Evolutionary conservation across 1,140 invertebrate genomes (phyloP), one percentile per base, ranked within the genome.

Genomic region (Drosophila azteca): DNA sequence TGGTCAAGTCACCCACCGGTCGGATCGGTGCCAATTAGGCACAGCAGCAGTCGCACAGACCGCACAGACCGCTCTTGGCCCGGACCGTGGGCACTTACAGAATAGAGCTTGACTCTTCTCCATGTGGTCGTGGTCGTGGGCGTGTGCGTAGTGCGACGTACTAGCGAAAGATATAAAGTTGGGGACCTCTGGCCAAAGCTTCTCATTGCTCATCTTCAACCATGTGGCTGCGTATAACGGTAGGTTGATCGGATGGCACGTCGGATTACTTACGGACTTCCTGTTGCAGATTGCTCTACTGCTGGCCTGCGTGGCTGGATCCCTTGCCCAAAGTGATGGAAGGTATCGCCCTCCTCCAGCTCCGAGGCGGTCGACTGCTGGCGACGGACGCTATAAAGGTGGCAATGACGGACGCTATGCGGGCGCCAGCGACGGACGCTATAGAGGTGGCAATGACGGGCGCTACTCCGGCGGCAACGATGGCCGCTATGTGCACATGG

Each of bases 401-500:
- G 26, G 26, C 26, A 72, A 77, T 44, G 91, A 91, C 67, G 79
- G 80, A 15, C 55, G 77, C 13, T 84, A 83, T 45, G 24, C 43
- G 20, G 24, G 67, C 13, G 45, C n/a, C 49, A 53, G 53, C 44
- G 81, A 81, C 54, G 90, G 90, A n/a, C 72, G 74, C 1, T 91
- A 91, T 70, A 65, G 65, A 1, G 73, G 82, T 2, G 69, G 65
- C 17, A 55, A 55, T 41, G 85, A 90, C 69, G 90, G 90, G 1
- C 71, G 68, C 49, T 92, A 92, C 39, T 35, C 81, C 1, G 80
- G 84, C 1, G 67, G 58, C 6, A 85, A 80, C 53, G 90, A 91
- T 54, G 91, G 92, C 6, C 77, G 85, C 13, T 92, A 92, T 70
- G 72, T 90, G 29, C 91, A 92, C 24, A 41, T 59, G 44, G 89